Base-by-base conservation (phyloP, 2,888 invertebrate species). In the Ophraella communa region DNA sequence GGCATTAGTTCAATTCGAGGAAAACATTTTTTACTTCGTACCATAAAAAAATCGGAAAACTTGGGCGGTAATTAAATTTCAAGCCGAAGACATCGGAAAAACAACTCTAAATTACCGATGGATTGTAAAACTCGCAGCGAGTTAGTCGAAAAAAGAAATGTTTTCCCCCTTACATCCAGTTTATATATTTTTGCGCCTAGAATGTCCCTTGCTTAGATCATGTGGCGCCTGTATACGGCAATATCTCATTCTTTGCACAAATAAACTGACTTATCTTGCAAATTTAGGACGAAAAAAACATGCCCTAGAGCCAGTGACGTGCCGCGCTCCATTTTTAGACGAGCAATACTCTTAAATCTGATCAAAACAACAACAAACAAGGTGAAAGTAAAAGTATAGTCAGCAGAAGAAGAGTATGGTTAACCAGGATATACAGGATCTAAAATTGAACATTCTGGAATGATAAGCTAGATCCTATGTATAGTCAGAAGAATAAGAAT, bases 231-330 rank as follows among this genome's bases (percentile, higher is more conserved):
- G 74, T 69, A 75, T 74, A 73, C 71, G 65, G 75, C 77, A 72
- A 78, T 80, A 79, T 79, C 78, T 80, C 79, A 79, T 79, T 77
- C 78, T 70, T 71, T 73, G 74, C 77, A 77, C 78, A 80, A 80
- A 80, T 80, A 80, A 78, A 78, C 77, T 75, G 78, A 79, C 79
- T 80, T 80, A 78, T 80, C 79, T 78, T 65, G 67, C 68, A 72
- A 75, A 80, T 78, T 75, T 79, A 77, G 79, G 78, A 74, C 77
- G 79, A 77, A 80, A 80, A 39, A 79, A 79, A 78, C 77, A 78
- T 74, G 74, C 76, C 76, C 73, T 71, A 64, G 74, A 75, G 27
- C 30, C 65, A 66, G 59, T 8, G 60, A 62, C 66, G 66, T 53
- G 58, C 23, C 24, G 30, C 23, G 39, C 47, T 8, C 10, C 3